phyloP scores from a whole-genome alignment of 2,888 invertebrate species.

The Drosophila nr. fundita region DNA sequence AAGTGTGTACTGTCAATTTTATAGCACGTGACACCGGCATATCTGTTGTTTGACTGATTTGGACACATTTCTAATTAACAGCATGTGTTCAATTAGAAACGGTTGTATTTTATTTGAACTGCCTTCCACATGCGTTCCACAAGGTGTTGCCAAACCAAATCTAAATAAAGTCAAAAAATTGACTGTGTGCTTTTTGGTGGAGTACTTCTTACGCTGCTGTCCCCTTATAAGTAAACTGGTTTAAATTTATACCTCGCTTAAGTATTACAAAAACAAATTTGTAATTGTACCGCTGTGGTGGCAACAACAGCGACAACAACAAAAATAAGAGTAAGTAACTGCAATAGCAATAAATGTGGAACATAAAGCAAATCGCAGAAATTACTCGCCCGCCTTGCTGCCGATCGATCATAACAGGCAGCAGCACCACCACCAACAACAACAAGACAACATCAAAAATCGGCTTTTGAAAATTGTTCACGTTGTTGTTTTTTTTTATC shows the following conservation, averaged over 20 bases:
- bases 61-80: conserved; percentile 28
- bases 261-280: conserved; percentile 59
- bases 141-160: conserved; percentile 9
- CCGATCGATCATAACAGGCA: conserved; percentile 75
- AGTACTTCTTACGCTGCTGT: conserved; percentile 50
- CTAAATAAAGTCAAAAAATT: conserved; percentile 11
- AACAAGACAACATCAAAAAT: conserved; percentile 27
- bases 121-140: conserved; percentile 20
- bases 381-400: conserved; percentile 65
- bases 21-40: conserved; percentile 5
- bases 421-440: conserved; percentile 27
- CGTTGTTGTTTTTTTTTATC: conserved; percentile 49
- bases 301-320: conserved; percentile 39
- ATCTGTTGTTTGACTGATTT: conserved; percentile 10
- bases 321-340: conserved; percentile 44
- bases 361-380: conserved; percentile 76
- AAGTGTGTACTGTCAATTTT: conserved; percentile 7
- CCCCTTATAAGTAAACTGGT: conserved; percentile 63
- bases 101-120: conserved; percentile 1
- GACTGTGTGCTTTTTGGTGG: conserved; percentile 25
- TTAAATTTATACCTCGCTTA: conserved; percentile 62
- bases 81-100: conserved; percentile 1
- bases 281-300: conserved; percentile 66
- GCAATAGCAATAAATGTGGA: conserved; percentile 74
- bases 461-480: conserved; percentile 41